A percentile compares a stretch with the other conserved stretches of the same genome.
Evolutionary conservation across 2,888 invertebrate species (phyloP).

Genomic region (Pelosia muscerda): DNA sequence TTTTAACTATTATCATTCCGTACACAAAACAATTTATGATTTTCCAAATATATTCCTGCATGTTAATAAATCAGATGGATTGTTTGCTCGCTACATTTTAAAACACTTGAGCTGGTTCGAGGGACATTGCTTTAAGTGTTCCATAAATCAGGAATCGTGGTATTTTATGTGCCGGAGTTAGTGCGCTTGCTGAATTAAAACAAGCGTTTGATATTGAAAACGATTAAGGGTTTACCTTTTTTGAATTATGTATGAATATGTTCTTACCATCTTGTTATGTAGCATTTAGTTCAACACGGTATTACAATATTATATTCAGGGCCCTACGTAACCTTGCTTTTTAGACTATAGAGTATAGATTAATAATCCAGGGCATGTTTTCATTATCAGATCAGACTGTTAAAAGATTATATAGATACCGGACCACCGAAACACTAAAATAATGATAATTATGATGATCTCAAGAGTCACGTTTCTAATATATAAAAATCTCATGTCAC

Average conservation of each 20-base stretch:
- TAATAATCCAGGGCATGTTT: too few relatives aligned
- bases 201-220: constrained; percentile 46
- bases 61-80: constrained; percentile 54
- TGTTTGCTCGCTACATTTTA: constrained; percentile 60
- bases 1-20: background rate
- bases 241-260: background rate
- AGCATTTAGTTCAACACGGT: too few relatives aligned
- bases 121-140: constrained; percentile 70
- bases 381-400: too few relatives aligned
- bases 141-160: constrained; percentile 67
- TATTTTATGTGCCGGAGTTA: constrained; percentile 51
- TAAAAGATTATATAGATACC: background rate
- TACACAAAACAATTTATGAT: background rate
- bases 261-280: too few relatives aligned
- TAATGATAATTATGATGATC: too few relatives aligned
- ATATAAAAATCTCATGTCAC: too few relatives aligned
- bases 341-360: too few relatives aligned
- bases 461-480: too few relatives aligned
- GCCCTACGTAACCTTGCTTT: too few relatives aligned
- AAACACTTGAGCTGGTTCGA: constrained; percentile 62
- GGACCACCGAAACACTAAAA: too few relatives aligned
- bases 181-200: constrained; percentile 51
- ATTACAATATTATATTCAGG: too few relatives aligned
- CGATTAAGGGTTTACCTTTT: constrained; percentile 45
- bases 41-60: background rate